These are phyloP conservation scores for Hystrix brachyura DNA, from an alignment of 2,113 vertebrate species.

Conservation along the genomic window DNA sequence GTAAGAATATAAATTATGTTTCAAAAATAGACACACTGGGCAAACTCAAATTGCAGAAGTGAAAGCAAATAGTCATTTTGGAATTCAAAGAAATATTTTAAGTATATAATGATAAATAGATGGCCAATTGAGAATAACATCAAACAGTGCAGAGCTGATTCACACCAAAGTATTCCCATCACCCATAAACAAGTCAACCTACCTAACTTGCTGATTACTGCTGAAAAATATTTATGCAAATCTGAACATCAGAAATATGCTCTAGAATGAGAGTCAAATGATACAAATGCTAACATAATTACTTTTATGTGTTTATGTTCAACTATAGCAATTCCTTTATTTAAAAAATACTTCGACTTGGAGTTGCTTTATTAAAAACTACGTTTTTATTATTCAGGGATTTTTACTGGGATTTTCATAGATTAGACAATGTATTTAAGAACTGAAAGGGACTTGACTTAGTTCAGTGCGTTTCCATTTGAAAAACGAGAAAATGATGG, in stretches of 20 bases:
- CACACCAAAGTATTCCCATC: neutral
- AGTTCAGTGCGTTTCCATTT: neutral
- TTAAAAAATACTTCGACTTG: neutral
- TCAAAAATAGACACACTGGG: neutral
- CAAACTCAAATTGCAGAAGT: conserved; percentile 14
- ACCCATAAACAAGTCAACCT: neutral
- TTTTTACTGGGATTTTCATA: conserved; percentile 44
- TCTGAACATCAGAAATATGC: neutral
- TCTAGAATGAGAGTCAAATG: neutral
- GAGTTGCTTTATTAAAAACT: neutral
- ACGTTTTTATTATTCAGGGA: neutral
- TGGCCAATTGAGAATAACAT: neutral
- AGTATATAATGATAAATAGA: neutral
- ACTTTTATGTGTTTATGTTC: neutral
- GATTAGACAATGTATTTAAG: neutral
- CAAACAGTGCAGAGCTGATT: neutral
- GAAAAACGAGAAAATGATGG: neutral
- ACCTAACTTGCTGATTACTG: neutral
- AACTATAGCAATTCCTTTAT: neutral
- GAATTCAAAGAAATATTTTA: conserved; percentile 14
- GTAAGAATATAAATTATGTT: neutral
- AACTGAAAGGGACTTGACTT: neutral
- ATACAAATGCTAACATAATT: neutral
- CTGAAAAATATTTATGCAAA: neutral
- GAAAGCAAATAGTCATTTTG: conserved; percentile 43